Evolutionary conservation across 2,113 vertebrate genomes (phyloP).

Genomic region (Cettia cetti): DNA sequence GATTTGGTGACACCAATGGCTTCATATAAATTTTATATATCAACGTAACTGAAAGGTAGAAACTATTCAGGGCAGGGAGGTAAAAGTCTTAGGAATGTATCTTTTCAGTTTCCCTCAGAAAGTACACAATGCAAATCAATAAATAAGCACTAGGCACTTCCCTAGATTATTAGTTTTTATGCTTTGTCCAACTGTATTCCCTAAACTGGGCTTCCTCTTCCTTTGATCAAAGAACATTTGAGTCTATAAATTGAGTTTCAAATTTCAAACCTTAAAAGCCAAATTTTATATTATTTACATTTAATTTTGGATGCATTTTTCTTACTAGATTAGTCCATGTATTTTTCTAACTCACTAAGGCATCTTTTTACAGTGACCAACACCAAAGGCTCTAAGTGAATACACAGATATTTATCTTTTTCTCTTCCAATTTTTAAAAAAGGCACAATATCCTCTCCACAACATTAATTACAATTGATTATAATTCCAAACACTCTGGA

Average conservation of each 20-base stretch:
- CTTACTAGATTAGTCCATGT: not conserved
- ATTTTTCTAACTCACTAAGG: not conserved
- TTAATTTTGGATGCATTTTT: not conserved
- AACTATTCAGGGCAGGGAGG: not conserved
- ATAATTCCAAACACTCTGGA: not conserved
- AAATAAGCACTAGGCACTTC: not conserved
- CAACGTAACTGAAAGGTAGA: not conserved
- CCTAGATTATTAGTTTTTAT: not conserved
- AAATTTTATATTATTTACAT: not conserved
- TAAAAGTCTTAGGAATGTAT: not conserved
- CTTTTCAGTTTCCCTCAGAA: not conserved
- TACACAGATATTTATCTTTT: not conserved
- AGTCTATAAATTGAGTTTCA: not conserved
- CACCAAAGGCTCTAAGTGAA: not conserved
- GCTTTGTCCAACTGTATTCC: not conserved
- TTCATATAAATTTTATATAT: not conserved
- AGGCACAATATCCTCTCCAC: not conserved
- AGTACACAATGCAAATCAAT: not conserved
- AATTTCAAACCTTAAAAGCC: not conserved
- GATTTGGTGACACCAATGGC: not conserved
- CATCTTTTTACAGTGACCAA: not conserved
- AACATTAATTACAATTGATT: not conserved
- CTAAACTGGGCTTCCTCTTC: not conserved
- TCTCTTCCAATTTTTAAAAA: not conserved
- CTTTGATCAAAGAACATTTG: not conserved